A percentile compares a stretch with the other conserved stretches of the same genome.
Evolutionary conservation across 1,140 invertebrate genomes (phyloP).

Genomic region (Drosophila baimaii): DNA sequence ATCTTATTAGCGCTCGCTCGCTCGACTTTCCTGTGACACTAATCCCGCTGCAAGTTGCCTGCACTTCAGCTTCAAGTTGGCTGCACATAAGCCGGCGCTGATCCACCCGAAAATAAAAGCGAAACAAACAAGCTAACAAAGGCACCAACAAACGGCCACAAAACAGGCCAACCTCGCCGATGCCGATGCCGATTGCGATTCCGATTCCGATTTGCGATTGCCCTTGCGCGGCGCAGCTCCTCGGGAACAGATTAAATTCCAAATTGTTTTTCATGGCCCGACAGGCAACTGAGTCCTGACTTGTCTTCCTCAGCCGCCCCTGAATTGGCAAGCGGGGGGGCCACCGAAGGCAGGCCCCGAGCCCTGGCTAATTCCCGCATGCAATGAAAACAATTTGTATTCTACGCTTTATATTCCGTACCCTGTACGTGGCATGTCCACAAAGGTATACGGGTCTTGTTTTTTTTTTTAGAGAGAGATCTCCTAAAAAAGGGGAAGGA

Average conservation of each 20-base stretch:
- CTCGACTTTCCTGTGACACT: slow-evolving; percentile 67
- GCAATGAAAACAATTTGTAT: slow-evolving; percentile 67
- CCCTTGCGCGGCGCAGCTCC: slow-evolving; percentile 35
- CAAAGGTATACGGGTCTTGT: slow-evolving; percentile 2
- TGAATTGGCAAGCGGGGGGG: not conserved
- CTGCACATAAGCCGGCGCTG: slow-evolving; percentile 67
- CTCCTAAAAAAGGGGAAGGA: not conserved
- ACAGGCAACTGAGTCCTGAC: slow-evolving; percentile 23
- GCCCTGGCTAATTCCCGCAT: slow-evolving; percentile 69
- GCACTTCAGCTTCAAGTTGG: slow-evolving; percentile 72
- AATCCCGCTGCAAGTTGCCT: slow-evolving; percentile 48
- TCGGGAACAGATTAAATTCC: slow-evolving; percentile 68
- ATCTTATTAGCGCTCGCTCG: slow-evolving; percentile 72
- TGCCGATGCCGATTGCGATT: slow-evolving; percentile 25
- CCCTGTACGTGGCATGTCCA: not conserved
- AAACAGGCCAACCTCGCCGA: slow-evolving; percentile 31
- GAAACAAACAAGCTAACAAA: slow-evolving; percentile 45
- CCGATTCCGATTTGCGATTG: slow-evolving; percentile 30
- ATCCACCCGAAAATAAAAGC: slow-evolving; percentile 41
- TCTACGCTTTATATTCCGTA: slow-evolving; percentile 21
- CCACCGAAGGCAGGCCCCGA: not conserved
- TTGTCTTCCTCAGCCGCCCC: not conserved
- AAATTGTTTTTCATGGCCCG: slow-evolving; percentile 64
- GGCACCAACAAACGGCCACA: slow-evolving; percentile 17
- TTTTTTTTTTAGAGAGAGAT: not conserved